Base-by-base conservation (phyloP, 2,888 invertebrate genomes). In the Unio delphinus region DNA sequence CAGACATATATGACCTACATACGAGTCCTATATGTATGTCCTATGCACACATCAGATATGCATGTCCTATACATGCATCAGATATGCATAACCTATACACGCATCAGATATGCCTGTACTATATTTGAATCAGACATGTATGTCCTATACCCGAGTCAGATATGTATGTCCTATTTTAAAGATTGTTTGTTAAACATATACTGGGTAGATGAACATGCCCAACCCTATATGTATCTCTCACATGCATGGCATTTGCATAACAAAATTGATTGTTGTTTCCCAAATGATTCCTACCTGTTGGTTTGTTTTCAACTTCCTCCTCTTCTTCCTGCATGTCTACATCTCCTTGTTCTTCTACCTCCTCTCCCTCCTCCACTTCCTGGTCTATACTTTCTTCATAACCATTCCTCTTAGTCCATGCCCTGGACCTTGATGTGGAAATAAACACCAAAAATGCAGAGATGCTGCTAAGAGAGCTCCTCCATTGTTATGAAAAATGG, bases 291-390 rank as follows among this genome's bases (percentile, higher is more conserved):
- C 23, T 66, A 73, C 69, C 69, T 67, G 67, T 61, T 20, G 73
- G 67, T 60, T 55, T 64, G 4, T 45, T 45, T 45, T 61, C 64
- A 63, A 59, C 64, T 7, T 67, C 71, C 57, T 66, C 67, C 18
- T 67, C 73, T 57, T 70, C 66, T 30, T 69, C 67, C 20, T 62
- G 65, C 28, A 68, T 66, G 55, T 68, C 64, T 20, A 70, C 69
- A 30, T 61, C 67, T 61, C 70, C 77, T 55, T 68, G 67, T 11
- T 73, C 74, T 55, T 73, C 75, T 34, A 57, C 64, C 20, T 71
- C 74, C 45, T 73, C 65, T 61, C 68, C 72, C 30, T 68, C 65
- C 26, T 75, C 70, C 3, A 65, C 72, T 55, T 70, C 64, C 65
- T 70, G 58, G 23, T 68, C 69, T 20, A 45, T 15, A 45, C 45